Percentiles rank a stretch among this genome's conserved stretches.
phyloP scores from a whole-genome alignment of 1,140 invertebrate genomes.

The Notospermus geniculatus region DNA sequence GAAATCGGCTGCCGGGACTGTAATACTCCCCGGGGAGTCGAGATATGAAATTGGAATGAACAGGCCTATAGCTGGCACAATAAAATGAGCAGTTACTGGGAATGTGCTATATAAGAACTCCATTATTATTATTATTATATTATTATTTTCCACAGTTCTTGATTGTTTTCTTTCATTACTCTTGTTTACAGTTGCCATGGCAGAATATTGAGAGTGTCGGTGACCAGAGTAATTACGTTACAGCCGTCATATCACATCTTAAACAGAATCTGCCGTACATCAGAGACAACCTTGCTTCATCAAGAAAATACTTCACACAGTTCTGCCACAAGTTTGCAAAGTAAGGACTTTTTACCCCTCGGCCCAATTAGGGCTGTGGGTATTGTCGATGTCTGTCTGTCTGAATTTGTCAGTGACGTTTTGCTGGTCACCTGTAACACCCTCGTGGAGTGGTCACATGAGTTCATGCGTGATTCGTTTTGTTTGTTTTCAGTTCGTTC shows the following conservation, averaged over 20 bases:
- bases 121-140: neutral
- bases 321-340: constrained; percentile 94
- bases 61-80: too few species aligned
- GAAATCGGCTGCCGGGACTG: too few species aligned
- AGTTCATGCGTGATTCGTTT: too few species aligned
- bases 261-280: constrained; percentile 86
- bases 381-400: neutral
- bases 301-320: constrained; percentile 97
- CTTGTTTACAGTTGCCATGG: constrained; percentile 75
- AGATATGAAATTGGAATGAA: too few species aligned
- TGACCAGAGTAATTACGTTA: constrained; percentile 94
- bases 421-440: too few species aligned
- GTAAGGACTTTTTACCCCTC: constrained; percentile 56
- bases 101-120: neutral
- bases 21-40: too few species aligned
- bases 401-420: too few species aligned
- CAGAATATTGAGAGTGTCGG: constrained; percentile 88
- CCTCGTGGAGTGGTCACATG: too few species aligned
- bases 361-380: too few species aligned
- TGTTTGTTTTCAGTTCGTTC: constrained; percentile 71
- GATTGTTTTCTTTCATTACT: neutral
- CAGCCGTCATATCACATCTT: constrained; percentile 82
- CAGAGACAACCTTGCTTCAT: constrained; percentile 87
- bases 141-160: neutral
- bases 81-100: too few species aligned